phyloP scores from a whole-genome alignment of 2,113 vertebrate genomes.

The Nerophis ophidion region DNA sequence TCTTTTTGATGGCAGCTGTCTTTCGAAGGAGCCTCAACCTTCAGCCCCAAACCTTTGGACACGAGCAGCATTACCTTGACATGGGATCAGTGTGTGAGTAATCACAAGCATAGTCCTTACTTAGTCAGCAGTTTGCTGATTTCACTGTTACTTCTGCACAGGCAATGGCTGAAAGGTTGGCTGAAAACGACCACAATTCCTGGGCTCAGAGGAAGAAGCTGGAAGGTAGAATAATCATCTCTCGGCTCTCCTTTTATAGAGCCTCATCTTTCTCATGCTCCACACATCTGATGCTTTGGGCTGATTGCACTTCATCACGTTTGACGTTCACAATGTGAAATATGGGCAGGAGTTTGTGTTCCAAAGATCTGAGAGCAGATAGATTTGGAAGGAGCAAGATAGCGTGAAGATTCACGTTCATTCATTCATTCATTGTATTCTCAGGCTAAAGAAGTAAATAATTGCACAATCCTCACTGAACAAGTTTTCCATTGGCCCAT shows the following conservation, averaged over 20 bases:
- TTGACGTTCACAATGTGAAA: not conserved
- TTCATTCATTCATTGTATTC: too few species aligned
- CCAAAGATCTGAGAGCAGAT: too few species aligned
- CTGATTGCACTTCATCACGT: not conserved
- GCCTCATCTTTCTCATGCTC: not conserved
- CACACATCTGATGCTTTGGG: not conserved
- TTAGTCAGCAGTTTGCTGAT: not conserved
- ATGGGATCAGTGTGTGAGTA: slow-evolving; percentile 88
- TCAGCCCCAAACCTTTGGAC: slow-evolving; percentile 87
- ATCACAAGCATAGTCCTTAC: not conserved
- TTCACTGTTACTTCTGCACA: slow-evolving; percentile 36
- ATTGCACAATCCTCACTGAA: not conserved
- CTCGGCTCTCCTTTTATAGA: not conserved
- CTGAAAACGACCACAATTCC: slow-evolving; percentile 92
- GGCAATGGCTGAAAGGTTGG: slow-evolving; percentile 93
- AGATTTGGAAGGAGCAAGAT: too few species aligned
- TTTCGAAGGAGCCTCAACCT: slow-evolving; percentile 68
- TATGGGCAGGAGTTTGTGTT: too few species aligned
- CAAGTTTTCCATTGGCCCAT: not conserved
- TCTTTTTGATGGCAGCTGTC: slow-evolving; percentile 38
- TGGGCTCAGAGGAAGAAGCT: slow-evolving; percentile 91
- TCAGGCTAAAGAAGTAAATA: not conserved
- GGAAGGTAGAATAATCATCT: slow-evolving; percentile 73
- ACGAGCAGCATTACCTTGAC: slow-evolving; percentile 90
- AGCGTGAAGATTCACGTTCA: too few species aligned